These are phyloP conservation scores for Nipponia nippon DNA, from an alignment of 2,113 vertebrate genomes.

Conservation along the genomic window DNA sequence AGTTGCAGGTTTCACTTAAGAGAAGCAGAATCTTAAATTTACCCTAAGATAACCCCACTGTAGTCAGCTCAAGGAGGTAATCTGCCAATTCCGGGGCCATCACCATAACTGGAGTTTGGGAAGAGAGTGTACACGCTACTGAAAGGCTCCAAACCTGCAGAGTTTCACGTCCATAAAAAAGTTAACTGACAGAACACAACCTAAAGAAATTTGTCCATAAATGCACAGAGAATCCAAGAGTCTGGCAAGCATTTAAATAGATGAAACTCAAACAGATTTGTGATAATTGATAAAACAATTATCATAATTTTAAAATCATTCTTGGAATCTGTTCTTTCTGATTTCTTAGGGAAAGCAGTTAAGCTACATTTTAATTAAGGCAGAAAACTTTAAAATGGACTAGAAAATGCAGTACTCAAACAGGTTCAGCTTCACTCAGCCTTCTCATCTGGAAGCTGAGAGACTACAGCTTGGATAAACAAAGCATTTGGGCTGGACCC, in stretches of 20 bases:
- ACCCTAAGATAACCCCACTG: neutral
- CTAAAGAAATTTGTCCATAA: neutral
- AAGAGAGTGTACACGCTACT: neutral
- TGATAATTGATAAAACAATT: conserved; percentile 15
- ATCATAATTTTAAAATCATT: conserved; percentile 22
- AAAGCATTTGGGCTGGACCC: neutral
- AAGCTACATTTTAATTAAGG: neutral
- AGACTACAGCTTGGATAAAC: neutral
- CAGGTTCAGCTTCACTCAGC: neutral
- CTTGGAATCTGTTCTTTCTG: neutral
- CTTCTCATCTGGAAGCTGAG: neutral
- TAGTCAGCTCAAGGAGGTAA: neutral
- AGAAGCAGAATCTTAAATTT: neutral
- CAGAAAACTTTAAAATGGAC: neutral
- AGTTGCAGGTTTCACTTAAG: neutral
- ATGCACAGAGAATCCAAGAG: neutral
- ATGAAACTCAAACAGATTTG: neutral
- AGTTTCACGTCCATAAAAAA: neutral
- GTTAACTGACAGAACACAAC: neutral
- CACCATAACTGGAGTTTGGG: neutral
- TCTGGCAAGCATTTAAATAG: neutral
- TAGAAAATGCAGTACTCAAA: neutral
- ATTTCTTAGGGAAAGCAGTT: neutral
- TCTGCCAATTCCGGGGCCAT: neutral
- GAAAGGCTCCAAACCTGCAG: neutral